Base-by-base conservation (phyloP, 1,140 invertebrate species). In the Micrasema longulum region DNA sequence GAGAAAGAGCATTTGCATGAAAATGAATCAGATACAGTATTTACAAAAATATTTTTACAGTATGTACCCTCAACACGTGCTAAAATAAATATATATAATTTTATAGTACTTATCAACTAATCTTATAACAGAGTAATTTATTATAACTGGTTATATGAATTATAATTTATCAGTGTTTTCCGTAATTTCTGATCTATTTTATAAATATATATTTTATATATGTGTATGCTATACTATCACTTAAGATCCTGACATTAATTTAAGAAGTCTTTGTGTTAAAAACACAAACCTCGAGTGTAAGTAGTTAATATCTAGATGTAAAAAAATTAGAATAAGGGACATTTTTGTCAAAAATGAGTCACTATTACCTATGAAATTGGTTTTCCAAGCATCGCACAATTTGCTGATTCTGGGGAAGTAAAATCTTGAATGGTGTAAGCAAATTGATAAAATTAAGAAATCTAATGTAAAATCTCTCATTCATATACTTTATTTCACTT, bases 271-370 rank as follows among this genome's bases (percentile, higher is more conserved):
- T 31, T 2, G 2, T 2, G 2, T 31, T 4, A 31, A 31, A 31
- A 55, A 55, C 26, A 35, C 52, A 55, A 55, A 55, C 35, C 26
- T 31, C 26, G 26, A 31, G 2, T 31, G 7, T 31, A 31, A 31
- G 26, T 31, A 31, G 26, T 53, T 26, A 53, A 26, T 7, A n/a
- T 36, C 26, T 55, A 55, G 26, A 31, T 9, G 12, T 53, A 55
- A n/a, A n/a, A 12, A n/a, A 35, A 48, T 63, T 31, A n/a, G 23
- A 16, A 47, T 64, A 64, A 64, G 60, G 43, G 60, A 64, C 60
- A 64, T 26, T 47, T 64, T 47, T 64, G 60, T 64, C 60, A 47
- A 64, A 23, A 47, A 64, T 64, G 60, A 64, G 60, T 64, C 60
- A 64, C 60, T 64, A 64, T 64, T 64, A 64, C 60, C 60, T 64